phyloP scores from a whole-genome alignment of 2,113 vertebrate genomes.

The Lasiurus cinereus region DNA sequence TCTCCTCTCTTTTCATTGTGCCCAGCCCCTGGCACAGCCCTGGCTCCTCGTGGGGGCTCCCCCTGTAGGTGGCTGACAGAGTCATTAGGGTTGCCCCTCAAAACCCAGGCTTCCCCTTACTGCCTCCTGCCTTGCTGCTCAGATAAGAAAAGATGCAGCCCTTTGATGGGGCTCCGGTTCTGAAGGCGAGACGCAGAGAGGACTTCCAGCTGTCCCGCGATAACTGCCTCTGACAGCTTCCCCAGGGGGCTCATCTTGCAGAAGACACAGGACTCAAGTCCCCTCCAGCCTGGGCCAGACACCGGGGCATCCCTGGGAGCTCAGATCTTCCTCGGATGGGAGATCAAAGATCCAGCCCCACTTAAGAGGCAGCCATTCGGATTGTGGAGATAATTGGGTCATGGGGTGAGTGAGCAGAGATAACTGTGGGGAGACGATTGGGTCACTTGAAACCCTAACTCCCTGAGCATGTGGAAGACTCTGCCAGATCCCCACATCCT shows the following conservation, averaged over 20 bases:
- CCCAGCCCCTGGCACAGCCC: neutral
- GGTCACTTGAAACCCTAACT: neutral
- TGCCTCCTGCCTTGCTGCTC: neutral
- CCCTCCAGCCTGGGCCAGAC: neutral
- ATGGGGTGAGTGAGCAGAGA: neutral
- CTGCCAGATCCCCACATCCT: neutral
- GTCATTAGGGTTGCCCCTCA: no score
- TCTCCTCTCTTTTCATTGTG: neutral
- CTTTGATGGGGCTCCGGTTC: neutral
- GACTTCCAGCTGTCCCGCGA: neutral
- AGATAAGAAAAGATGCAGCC: neutral
- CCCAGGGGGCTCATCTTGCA: neutral
- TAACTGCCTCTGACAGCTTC: neutral
- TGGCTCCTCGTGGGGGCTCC: neutral
- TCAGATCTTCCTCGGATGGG: neutral
- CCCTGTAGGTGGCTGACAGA: neutral
- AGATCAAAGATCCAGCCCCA: slow-evolving; percentile 31
- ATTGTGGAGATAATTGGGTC: neutral
- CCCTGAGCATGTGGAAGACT: neutral
- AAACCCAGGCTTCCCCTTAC: neutral
- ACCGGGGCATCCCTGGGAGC: neutral
- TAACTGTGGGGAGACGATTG: neutral
- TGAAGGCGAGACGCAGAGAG: neutral
- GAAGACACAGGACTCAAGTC: neutral
- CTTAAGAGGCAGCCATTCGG: slow-evolving; percentile 22